Percentiles rank a stretch among this genome's conserved stretches.
Conservation (phyloP, 2,888 invertebrate genomes). For the Volucella inflata region DNA sequence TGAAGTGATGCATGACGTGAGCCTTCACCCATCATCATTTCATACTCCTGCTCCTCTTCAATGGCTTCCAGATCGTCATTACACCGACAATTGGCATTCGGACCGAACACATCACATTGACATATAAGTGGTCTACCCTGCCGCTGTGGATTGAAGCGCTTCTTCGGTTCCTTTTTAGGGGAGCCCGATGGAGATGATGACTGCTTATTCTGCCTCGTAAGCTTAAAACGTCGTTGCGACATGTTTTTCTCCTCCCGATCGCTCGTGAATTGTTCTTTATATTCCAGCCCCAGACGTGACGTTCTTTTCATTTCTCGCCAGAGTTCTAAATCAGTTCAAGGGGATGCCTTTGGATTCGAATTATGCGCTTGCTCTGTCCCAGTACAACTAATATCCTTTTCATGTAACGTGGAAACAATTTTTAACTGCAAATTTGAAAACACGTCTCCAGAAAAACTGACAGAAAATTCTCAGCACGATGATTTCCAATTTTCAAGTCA, state of each 20-base stretch:
- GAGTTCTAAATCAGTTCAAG: no score
- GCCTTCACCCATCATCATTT: constrained; percentile 6
- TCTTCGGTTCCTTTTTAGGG: not conserved
- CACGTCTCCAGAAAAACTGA: constrained; percentile 12
- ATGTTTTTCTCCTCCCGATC: no score
- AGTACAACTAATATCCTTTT: no score
- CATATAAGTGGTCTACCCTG: not conserved
- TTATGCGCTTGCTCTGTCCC: no score
- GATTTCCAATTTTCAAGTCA: constrained; percentile 5
- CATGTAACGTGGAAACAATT: not conserved
- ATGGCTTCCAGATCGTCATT: constrained; percentile 70
- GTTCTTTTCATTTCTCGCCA: no score
- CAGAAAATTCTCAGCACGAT: constrained; percentile 2
- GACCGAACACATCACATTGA: not conserved
- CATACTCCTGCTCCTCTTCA: constrained; percentile 63
- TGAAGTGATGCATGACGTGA: not conserved
- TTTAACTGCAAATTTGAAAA: constrained; percentile 30
- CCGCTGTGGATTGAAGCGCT: not conserved
- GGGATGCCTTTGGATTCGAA: no score
- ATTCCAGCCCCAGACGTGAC: no score
- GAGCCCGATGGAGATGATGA: no score
- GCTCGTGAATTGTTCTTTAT: no score
- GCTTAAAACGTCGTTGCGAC: no score
- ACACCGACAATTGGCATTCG: not conserved
- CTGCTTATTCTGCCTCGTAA: no score